These are phyloP conservation scores for Telenomus remus DNA, from an alignment of 1,140 invertebrate species.

Conservation along the genomic window DNA sequence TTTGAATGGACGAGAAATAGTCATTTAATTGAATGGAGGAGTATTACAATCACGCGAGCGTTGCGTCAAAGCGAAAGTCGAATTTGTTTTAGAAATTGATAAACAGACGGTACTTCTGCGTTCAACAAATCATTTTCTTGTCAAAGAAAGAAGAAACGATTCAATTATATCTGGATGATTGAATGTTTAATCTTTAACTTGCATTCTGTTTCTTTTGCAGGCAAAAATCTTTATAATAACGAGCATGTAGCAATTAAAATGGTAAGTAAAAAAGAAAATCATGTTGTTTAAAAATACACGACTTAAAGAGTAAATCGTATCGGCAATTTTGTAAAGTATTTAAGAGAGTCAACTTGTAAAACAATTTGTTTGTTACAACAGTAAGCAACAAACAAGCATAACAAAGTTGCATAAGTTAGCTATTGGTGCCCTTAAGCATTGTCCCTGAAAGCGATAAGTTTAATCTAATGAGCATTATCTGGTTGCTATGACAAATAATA, in stretches of 20 bases:
- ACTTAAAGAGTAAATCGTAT: too few species aligned
- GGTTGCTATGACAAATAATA: slow-evolving; percentile 47
- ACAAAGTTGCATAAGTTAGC: too few species aligned
- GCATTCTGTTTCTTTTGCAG: slow-evolving; percentile 81
- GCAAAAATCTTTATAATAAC: slow-evolving; percentile 99
- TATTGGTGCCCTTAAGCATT: slow-evolving; percentile 15
- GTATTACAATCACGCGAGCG: slow-evolving; percentile 17
- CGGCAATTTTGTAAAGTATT: background rate
- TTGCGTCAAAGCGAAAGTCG: slow-evolving; percentile 23
- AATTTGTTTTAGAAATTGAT: slow-evolving; percentile 4
- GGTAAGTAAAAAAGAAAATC: slow-evolving; percentile 82
- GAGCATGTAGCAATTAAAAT: slow-evolving; percentile 99
- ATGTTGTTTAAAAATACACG: slow-evolving; percentile 1
- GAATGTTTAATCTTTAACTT: background rate
- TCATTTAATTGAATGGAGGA: slow-evolving; percentile 22
- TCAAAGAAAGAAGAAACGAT: too few species aligned
- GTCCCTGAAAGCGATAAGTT: slow-evolving; percentile 25
- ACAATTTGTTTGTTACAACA: too few species aligned
- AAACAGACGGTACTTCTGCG: background rate
- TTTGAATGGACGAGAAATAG: slow-evolving; percentile 19
- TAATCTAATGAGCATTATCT: slow-evolving; percentile 40
- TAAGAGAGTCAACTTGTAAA: too few species aligned
- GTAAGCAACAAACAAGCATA: too few species aligned
- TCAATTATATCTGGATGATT: background rate
- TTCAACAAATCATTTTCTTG: slow-evolving; percentile 1